Evolutionary conservation across 2,888 invertebrate species (phyloP).

Genomic region (Epirrhoe tristata): DNA sequence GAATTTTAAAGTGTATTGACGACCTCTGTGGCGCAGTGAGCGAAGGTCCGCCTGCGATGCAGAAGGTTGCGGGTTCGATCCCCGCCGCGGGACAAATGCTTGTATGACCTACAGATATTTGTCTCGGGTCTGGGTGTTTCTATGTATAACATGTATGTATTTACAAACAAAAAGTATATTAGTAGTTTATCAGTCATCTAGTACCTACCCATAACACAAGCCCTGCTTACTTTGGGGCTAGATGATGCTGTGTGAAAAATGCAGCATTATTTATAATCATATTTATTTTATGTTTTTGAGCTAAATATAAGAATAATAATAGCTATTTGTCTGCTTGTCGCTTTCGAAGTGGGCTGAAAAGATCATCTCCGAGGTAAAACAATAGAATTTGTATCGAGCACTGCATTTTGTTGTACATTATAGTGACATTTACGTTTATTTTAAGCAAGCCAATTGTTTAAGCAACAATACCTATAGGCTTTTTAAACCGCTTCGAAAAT

Average conservation of each 20-base stretch:
- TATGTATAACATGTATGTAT: too few relatives aligned
- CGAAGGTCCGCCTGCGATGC: too few relatives aligned
- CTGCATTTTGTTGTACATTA: slow-evolving; percentile 10
- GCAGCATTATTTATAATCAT: neutral
- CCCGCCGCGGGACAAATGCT: too few relatives aligned
- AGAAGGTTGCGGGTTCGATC: too few relatives aligned
- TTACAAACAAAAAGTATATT: too few relatives aligned
- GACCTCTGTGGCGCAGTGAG: too few relatives aligned
- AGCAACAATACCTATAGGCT: slow-evolving; percentile 13
- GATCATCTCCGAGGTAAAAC: slow-evolving; percentile 79
- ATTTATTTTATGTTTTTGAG: neutral
- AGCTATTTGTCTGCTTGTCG: slow-evolving; percentile 74
- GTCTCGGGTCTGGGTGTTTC: too few relatives aligned
- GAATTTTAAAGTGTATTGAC: neutral
- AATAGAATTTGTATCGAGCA: slow-evolving; percentile 42
- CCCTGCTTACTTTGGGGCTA: too few relatives aligned
- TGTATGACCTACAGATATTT: too few relatives aligned
- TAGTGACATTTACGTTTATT: slow-evolving; percentile 6
- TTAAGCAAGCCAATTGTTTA: slow-evolving; percentile 7
- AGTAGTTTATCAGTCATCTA: too few relatives aligned
- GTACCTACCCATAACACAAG: too few relatives aligned
- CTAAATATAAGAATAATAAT: slow-evolving; percentile 49
- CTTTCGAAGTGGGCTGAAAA: slow-evolving; percentile 82
- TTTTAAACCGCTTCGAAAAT: slow-evolving; percentile 33
- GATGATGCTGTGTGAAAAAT: too few relatives aligned